Evolutionary conservation across 2,113 vertebrate species (phyloP), one percentile per base, ranked within the genome.

Genomic region (Bubo blakistoni): DNA sequence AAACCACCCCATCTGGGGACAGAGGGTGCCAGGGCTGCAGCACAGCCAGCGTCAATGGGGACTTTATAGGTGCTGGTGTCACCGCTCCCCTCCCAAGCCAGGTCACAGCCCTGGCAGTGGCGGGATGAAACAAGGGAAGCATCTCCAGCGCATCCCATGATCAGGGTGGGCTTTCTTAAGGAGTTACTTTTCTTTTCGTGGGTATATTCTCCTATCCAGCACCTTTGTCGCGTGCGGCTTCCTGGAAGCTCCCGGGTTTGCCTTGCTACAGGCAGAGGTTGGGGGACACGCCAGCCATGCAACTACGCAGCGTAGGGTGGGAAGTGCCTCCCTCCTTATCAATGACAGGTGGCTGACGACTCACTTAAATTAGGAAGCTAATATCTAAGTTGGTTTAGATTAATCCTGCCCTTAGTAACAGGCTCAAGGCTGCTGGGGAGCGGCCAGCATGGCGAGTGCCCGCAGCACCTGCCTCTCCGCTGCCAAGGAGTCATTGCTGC

Each of bases 181-280:
- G 47, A 67, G 20, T 15, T 17, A 4, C 46, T 63, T 67, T 67
- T 65, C 42, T 72, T 67, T 76, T 40, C 1, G 6, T 24, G 29
- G 13, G 13, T 27, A 11, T 65, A 25, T 47, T 62, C 13, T 61
- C 29, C 47, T 52, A 7, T 12, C 34, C 52, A 66, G 79, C 54
- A 36, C 6, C 17, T 65, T 57, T 36, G 3, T 5, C 7, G 1
- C 1, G 9, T 24, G 26, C 0, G 0, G 30, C 19, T 47, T 46
- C 36, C 66, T 42, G 67, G 32, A 52, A 57, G 62, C 52, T 65
- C 25, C 27, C 7, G 49, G 25, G 36, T 66, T 59, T 81, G 51
- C 73, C 63, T 9, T 40, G 73, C 22, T 72, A 25, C 0, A 5
- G 62, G n/a, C 29, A 76, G 62, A 46, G 78, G 54, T 27, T 9